Conservation (phyloP, 2,797 vertebrate genomes). For the Gorsachius magnificus region DNA sequence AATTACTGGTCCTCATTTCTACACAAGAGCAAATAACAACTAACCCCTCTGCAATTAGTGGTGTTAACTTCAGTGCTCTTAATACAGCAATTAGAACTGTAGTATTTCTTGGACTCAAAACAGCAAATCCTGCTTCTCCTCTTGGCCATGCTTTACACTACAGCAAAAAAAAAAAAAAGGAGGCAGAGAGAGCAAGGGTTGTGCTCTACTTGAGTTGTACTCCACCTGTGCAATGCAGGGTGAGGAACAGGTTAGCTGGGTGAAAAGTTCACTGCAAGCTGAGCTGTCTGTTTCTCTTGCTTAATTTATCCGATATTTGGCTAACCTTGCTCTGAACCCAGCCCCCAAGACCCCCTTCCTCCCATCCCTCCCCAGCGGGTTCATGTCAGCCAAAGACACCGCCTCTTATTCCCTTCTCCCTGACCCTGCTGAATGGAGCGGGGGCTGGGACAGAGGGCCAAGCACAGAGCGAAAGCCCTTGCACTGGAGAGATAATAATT, state of each 20-base stretch:
- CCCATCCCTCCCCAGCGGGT: conserved; percentile 80
- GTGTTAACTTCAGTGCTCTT: background rate
- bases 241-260: conserved; percentile 82
- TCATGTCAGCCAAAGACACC: conserved; percentile 64
- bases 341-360: conserved; percentile 84
- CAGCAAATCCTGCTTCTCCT: background rate
- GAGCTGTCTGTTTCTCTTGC: conserved; percentile 84
- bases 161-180: background rate
- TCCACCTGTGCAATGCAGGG: conserved; percentile 84
- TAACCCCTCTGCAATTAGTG: background rate
- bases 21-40: background rate
- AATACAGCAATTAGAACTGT: background rate
- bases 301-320: conserved; percentile 97
- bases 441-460: conserved; percentile 22
- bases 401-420: conserved; percentile 44
- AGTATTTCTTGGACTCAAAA: background rate
- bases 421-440: conserved; percentile 39
- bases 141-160: background rate
- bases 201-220: background rate
- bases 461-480: background rate
- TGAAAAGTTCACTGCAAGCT: conserved; percentile 85
- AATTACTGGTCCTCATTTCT: background rate
- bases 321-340: conserved; percentile 97
- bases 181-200: background rate
- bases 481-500: background rate